Conservation (phyloP, 2,797 vertebrate genomes). For the Ptychadena robeensis region DNA sequence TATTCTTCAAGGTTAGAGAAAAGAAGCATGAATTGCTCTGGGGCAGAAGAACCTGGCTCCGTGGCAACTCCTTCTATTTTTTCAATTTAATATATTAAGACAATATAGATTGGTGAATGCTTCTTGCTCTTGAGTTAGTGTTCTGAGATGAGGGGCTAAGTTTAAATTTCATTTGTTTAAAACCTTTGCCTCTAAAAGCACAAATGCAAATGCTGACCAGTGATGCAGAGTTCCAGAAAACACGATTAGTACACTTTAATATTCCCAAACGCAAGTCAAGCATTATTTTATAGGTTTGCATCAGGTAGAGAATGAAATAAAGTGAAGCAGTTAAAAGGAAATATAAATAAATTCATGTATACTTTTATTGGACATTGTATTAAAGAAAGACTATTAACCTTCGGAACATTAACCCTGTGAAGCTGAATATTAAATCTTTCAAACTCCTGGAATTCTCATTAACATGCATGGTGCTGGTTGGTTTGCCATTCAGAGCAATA, state of each 20-base stretch:
- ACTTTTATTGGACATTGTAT: slow-evolving; percentile 47
- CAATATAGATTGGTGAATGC: background rate
- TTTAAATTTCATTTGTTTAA: slow-evolving; percentile 32
- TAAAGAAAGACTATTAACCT: slow-evolving; percentile 58
- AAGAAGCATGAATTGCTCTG: background rate
- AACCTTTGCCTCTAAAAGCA: slow-evolving; percentile 31
- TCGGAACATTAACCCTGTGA: slow-evolving; percentile 42
- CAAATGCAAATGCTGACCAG: slow-evolving; percentile 45
- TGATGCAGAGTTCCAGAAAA: slow-evolving; percentile 36
- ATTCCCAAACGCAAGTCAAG: slow-evolving; percentile 47
- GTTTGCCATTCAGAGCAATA: slow-evolving; percentile 48
- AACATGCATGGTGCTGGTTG: slow-evolving; percentile 55
- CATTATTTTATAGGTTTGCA: slow-evolving; percentile 44
- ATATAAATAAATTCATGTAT: slow-evolving; percentile 49
- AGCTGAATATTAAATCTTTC: slow-evolving; percentile 49
- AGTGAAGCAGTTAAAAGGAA: slow-evolving; percentile 29
- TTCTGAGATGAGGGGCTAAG: background rate
- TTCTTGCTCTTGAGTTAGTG: background rate
- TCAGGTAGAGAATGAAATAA: slow-evolving; percentile 37
- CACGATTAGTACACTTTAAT: slow-evolving; percentile 35
- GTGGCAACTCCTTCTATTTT: background rate
- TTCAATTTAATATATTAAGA: slow-evolving; percentile 9
- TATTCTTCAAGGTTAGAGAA: background rate
- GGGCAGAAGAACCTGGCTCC: background rate
- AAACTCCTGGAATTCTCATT: slow-evolving; percentile 57